Percentiles rank a stretch among this genome's conserved stretches.
phyloP scores from a whole-genome alignment of 2,888 invertebrate genomes.

The Microplitis manilae region DNA sequence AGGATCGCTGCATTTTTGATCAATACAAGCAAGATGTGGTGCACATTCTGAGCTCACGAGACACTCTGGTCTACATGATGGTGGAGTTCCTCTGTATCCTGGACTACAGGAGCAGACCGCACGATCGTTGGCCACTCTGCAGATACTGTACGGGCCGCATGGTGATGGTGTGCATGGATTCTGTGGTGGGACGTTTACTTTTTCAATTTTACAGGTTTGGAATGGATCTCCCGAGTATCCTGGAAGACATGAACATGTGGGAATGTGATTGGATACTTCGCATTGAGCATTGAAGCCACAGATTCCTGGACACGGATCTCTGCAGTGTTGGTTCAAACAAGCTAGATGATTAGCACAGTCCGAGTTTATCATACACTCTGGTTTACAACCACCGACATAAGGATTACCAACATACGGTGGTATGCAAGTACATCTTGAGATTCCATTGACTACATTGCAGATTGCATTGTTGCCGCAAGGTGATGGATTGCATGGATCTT shows the following conservation, averaged over 20 bases:
- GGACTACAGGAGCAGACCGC: conserved; percentile 78
- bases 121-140: conserved; percentile 74
- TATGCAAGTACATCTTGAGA: conserved; percentile 86
- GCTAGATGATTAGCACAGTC: conserved; percentile 85
- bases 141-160: conserved; percentile 77
- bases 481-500: conserved; percentile 82
- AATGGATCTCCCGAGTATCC: conserved; percentile 90
- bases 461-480: conserved; percentile 90
- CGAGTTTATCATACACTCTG: conserved; percentile 87
- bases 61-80: conserved; percentile 77
- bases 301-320: conserved; percentile 88
- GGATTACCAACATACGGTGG: conserved; percentile 92
- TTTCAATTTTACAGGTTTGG: conserved; percentile 78
- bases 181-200: conserved; percentile 54
- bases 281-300: conserved; percentile 90
- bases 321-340: conserved; percentile 87
- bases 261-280: conserved; percentile 85
- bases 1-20: conserved; percentile 78
- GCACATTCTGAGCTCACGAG: conserved; percentile 76
- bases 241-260: conserved; percentile 84
- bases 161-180: conserved; percentile 77
- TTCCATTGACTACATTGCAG: conserved; percentile 80
- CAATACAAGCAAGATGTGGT: conserved; percentile 76
- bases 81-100: conserved; percentile 76
- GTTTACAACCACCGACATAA: conserved; percentile 82